phyloP scores from a whole-genome alignment of 2,888 invertebrate genomes.

The Entomobrya multifasciata region DNA sequence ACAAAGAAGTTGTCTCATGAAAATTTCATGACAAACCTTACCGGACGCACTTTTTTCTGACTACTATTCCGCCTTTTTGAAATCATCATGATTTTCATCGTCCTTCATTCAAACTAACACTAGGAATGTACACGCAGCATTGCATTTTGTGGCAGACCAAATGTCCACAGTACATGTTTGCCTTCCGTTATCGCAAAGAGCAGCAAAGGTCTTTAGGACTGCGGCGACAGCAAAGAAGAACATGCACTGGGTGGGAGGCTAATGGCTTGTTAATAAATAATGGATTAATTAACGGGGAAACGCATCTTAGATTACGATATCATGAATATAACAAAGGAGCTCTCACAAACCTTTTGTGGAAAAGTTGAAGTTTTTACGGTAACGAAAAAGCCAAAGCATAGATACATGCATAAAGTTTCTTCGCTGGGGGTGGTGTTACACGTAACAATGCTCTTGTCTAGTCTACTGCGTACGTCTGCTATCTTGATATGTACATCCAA shows the following conservation, averaged over 20 bases:
- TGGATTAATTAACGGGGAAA: slow-evolving; percentile 71
- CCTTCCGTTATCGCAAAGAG: not conserved
- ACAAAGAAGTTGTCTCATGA: slow-evolving; percentile 28
- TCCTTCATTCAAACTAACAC: not conserved
- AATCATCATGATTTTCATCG: not conserved
- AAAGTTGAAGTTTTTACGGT: slow-evolving; percentile 58
- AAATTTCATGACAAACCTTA: slow-evolving; percentile 55
- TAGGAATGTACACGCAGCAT: no score
- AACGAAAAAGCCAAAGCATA: not conserved
- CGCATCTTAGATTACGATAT: slow-evolving; percentile 71
- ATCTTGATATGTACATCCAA: no score
- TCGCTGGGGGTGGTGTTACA: not conserved
- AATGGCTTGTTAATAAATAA: slow-evolving; percentile 73
- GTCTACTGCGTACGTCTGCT: not conserved
- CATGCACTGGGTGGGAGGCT: slow-evolving; percentile 62
- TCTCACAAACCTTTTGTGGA: slow-evolving; percentile 18
- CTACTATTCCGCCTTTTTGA: not conserved
- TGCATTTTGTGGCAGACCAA: not conserved
- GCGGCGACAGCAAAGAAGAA: not conserved
- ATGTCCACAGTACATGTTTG: not conserved
- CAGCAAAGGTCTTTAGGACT: slow-evolving; percentile 2
- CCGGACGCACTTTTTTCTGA: not conserved
- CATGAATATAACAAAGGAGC: slow-evolving; percentile 57
- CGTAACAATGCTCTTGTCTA: not conserved
- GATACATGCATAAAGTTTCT: slow-evolving; percentile 9